Conservation (phyloP, 2,113 vertebrate genomes). For the Diadophis punctatus region DNA sequence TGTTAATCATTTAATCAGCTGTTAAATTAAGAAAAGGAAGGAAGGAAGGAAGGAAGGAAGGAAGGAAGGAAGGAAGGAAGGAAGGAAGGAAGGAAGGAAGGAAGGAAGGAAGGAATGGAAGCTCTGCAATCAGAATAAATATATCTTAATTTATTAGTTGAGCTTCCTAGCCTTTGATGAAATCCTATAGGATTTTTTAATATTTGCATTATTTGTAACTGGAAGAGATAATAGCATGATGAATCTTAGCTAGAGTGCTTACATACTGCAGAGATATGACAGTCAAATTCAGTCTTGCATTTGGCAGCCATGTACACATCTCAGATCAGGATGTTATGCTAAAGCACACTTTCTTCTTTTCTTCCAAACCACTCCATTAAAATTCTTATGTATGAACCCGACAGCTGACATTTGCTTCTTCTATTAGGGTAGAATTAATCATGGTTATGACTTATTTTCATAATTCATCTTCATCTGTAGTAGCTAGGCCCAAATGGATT, state of each 20-base stretch:
- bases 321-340: neutral
- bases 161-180: neutral
- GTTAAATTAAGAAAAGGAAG: neutral
- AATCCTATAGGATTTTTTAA: neutral
- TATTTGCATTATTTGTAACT: neutral
- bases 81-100: no score
- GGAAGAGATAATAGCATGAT: neutral
- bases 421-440: neutral
- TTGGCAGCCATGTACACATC: neutral
- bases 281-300: neutral
- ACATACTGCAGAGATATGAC: neutral
- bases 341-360: neutral
- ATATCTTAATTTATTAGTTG: neutral
- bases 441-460: conserved; percentile 5
- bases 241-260: neutral
- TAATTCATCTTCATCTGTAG: neutral
- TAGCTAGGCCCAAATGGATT: neutral
- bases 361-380: neutral
- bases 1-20: neutral
- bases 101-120: neutral
- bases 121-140: neutral
- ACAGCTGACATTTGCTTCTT: neutral
- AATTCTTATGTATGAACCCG: neutral
- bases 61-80: no score
- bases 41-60: no score